A percentile compares a stretch with the other conserved stretches of the same genome.
Conservation (phyloP, 1,140 invertebrate species). For the Cardiocondyla obscurior region DNA sequence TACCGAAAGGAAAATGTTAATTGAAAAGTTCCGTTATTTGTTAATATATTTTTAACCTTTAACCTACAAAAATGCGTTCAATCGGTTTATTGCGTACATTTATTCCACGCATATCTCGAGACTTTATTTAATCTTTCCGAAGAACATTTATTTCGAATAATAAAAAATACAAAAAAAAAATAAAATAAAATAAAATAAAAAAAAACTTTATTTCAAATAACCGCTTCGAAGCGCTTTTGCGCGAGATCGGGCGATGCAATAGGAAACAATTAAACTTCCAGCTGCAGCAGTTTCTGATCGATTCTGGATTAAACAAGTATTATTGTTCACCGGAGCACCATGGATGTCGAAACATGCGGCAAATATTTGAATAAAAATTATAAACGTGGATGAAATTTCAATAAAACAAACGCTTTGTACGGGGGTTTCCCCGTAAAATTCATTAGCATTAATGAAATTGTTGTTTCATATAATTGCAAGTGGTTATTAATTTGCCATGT, state of each 20-base stretch:
- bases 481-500: constrained; percentile 43
- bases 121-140: constrained; percentile 6
- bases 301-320: neutral
- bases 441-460: constrained; percentile 34
- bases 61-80: neutral
- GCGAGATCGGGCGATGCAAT: neutral
- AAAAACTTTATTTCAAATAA: neutral
- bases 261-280: neutral
- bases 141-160: neutral
- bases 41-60: constrained; percentile 1
- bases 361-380: constrained; percentile 29
- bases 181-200: too few species aligned
- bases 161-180: too few species aligned
- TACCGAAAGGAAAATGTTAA: neutral
- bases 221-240: neutral
- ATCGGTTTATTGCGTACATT: constrained; percentile 20
- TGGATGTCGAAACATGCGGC: neutral
- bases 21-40: neutral
- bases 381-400: neutral
- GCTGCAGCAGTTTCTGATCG: neutral
- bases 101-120: constrained; percentile 8
- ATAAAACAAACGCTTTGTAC: constrained; percentile 21
- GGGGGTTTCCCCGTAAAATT: neutral
- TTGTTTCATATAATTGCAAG: constrained; percentile 45
- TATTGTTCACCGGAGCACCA: constrained; percentile 4